Conservation (phyloP, 1,140 invertebrate genomes). For the Dendroctonus ponderosae region DNA sequence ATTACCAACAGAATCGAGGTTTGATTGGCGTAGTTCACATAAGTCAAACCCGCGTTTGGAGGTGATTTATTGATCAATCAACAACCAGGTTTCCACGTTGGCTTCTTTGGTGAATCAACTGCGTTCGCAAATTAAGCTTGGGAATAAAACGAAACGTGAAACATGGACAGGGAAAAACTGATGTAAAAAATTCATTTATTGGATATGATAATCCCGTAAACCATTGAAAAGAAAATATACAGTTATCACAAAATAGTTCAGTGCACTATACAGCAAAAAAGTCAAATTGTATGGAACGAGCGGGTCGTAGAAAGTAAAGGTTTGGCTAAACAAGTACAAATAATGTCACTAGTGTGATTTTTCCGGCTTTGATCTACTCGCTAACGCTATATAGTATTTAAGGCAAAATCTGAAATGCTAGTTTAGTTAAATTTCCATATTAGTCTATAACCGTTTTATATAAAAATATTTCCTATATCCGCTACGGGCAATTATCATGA, state of each 20-base stretch:
- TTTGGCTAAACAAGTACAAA: too few species aligned
- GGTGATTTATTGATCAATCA: constrained; percentile 23
- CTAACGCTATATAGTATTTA: constrained; percentile 2
- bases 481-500: background rate
- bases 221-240: constrained; percentile 48
- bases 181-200: constrained; percentile 48
- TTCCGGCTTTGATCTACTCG: background rate
- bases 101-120: background rate
- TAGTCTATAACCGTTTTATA: background rate
- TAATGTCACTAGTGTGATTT: background rate
- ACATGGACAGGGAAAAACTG: too few species aligned
- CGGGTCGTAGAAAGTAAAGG: too few species aligned
- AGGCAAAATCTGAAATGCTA: constrained; percentile 19
- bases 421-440: constrained; percentile 1
- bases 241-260: constrained; percentile 51
- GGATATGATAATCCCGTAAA: constrained; percentile 50
- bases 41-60: background rate
- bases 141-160: too few species aligned
- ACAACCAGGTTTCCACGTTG: background rate
- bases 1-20: background rate
- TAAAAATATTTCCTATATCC: background rate
- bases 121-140: too few species aligned
- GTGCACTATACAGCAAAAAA: constrained; percentile 42
- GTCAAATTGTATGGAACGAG: too few species aligned
- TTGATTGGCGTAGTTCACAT: background rate